Base-by-base conservation (phyloP, 1,140 invertebrate genomes). In the Anthonomus grandis region DNA sequence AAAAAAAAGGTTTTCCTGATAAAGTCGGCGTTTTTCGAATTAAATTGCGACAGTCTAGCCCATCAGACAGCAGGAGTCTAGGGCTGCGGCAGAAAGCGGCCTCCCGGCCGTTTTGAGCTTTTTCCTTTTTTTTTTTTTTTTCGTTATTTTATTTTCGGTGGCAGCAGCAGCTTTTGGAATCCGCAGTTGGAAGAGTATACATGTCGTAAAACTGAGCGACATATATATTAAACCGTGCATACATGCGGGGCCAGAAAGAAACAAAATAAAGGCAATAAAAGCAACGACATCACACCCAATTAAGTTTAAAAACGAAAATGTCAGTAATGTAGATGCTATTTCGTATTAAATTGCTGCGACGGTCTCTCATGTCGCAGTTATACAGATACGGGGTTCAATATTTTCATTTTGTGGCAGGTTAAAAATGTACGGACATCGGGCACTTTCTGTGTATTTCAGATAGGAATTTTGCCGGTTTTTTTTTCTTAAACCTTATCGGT, bases 281-380 rank as follows among this genome's bases (percentile, higher is more conserved):
- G 19, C 23, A 23, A 38, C 42, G 48, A 56, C 53, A 56, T 56
- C 53, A 56, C 53, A 56, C 53, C 53, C 53, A 56, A 56, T 56
- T 56, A 56, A 56, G 37, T 56, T 56, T 56, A 56, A 47, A 56
- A 56, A 47, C 53, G 53, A 47, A 56, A 56, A 56, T 56, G 44
- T 56, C 53, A 47, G 41, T 54, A 45, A 44, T 45, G 51, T 52
- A 41, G 46, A 54, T 46, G 51, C 51, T 54, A 54, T 54, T 54
- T 45, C n/a, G 51, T 54, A 54, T 47, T 31, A 47, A 47, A 45
- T 45, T 24, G 18, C n/a, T n/a, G n/a, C n/a, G n/a, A n/a, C n/a
- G n/a, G n/a, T n/a, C n/a, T n/a, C n/a, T n/a, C n/a, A n/a, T n/a
- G n/a, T n/a, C n/a, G n/a, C n/a, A n/a, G n/a, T n/a, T n/a, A n/a